Conservation (phyloP, 1,140 invertebrate genomes). For the Drosophila ananassae region DNA sequence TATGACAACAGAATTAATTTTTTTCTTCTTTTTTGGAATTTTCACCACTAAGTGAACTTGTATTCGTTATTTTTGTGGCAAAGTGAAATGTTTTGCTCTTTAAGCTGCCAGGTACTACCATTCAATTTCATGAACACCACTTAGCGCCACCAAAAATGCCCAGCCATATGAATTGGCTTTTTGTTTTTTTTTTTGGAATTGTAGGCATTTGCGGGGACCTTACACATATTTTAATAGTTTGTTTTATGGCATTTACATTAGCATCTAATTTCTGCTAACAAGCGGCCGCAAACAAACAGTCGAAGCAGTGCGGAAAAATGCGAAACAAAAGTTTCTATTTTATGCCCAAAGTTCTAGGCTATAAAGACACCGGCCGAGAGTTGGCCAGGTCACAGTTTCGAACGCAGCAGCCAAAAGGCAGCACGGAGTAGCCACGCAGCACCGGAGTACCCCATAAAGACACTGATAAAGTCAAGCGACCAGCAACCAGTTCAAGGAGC, state of each 20-base stretch:
- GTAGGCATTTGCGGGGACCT: conserved; percentile 7
- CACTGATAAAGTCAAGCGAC: conserved; percentile 49
- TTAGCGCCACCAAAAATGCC: conserved; percentile 60
- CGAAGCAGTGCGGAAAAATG: conserved; percentile 19
- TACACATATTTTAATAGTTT: conserved; percentile 77
- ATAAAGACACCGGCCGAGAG: conserved; percentile 65
- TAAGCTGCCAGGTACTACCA: conserved; percentile 59
- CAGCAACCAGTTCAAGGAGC: conserved; percentile 53
- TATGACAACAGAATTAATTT: too few relatives aligned
- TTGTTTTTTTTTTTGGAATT: conserved; percentile 52
- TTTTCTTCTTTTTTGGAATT: neutral
- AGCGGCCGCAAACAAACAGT: conserved; percentile 43
- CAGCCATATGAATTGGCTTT: conserved; percentile 69
- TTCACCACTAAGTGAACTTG: neutral
- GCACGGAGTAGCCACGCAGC: conserved; percentile 2
- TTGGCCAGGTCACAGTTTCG: conserved; percentile 67
- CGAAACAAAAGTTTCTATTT: conserved; percentile 79
- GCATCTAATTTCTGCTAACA: conserved; percentile 78
- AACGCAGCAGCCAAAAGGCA: conserved; percentile 3
- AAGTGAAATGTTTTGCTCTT: conserved; percentile 77
- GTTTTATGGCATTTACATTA: conserved; percentile 81
- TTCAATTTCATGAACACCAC: conserved; percentile 78
- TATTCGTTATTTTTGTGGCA: conserved; percentile 5
- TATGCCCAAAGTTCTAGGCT: conserved; percentile 76
- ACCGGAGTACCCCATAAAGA: conserved; percentile 31